Evolutionary conservation across 1,140 invertebrate genomes (phyloP).

Genomic region (Cotesia typhae): DNA sequence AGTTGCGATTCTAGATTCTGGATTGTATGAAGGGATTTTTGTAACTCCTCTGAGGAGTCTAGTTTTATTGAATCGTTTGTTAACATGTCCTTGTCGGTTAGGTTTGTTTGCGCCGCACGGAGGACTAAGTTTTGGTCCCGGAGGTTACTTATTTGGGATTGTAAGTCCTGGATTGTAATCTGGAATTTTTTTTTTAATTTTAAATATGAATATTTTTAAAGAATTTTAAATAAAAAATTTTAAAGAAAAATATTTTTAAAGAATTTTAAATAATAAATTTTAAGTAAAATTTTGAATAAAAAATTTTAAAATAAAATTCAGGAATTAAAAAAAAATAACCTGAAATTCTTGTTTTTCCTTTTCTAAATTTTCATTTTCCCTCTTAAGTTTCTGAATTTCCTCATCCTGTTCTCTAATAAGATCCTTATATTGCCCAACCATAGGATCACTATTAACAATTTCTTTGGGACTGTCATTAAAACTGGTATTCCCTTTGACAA

Average conservation of each 20-base stretch:
- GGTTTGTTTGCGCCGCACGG: conserved; percentile 71
- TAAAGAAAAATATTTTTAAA: no score
- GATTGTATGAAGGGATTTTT: conserved; percentile 51
- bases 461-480: not conserved
- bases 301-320: conserved; percentile 8
- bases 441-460: conserved; percentile 66
- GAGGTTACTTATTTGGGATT: conserved; percentile 77
- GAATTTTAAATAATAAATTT: no score
- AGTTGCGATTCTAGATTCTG: conserved; percentile 54
- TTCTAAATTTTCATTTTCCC: conserved; percentile 66
- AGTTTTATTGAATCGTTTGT: conserved; percentile 36
- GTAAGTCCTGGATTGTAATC: conserved; percentile 78
- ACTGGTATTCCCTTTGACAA: conserved; percentile 57
- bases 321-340: conserved; percentile 49
- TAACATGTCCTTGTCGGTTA: conserved; percentile 40
- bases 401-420: conserved; percentile 88
- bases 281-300: conserved; percentile 33
- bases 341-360: conserved; percentile 68
- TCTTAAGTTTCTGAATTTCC: conserved; percentile 73
- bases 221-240: no score
- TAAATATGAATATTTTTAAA: no score
- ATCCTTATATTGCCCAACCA: conserved; percentile 85
- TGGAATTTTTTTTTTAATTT: conserved; percentile 37
- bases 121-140: conserved; percentile 89
- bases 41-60: conserved; percentile 48